Conservation (phyloP, 2,113 vertebrate species). For the Triplophysa rosa region DNA sequence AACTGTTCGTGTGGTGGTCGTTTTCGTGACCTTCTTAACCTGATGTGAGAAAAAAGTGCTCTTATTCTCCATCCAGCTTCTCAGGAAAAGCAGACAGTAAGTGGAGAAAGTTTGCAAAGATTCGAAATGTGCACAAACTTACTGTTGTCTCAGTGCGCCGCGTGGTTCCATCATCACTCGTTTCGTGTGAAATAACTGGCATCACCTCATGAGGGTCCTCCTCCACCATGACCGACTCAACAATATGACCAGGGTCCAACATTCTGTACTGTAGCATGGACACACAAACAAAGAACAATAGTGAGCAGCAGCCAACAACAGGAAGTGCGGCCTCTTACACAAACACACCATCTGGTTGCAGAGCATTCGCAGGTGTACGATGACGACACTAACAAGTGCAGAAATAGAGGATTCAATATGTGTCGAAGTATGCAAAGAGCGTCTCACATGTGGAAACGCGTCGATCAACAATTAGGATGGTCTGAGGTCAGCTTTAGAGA, state of each 20-base stretch:
- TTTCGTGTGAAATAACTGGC: slow-evolving; percentile 86
- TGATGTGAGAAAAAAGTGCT: slow-evolving; percentile 51
- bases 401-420: background rate
- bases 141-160: slow-evolving; percentile 91
- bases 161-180: slow-evolving; percentile 85
- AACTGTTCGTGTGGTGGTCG: slow-evolving; percentile 86
- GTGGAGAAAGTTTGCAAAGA: too few relatives aligned
- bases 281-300: slow-evolving; percentile 44
- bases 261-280: slow-evolving; percentile 78
- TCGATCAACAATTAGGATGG: background rate
- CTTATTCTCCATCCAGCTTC: background rate
- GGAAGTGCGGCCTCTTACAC: slow-evolving; percentile 13
- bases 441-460: background rate
- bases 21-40: slow-evolving; percentile 95
- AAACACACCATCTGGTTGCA: slow-evolving; percentile 13
- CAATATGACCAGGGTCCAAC: slow-evolving; percentile 88
- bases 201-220: slow-evolving; percentile 82
- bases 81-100: too few relatives aligned
- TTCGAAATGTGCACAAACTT: slow-evolving; percentile 24
- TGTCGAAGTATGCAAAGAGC: background rate
- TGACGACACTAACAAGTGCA: background rate
- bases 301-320: slow-evolving; percentile 17
- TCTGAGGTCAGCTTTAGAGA: background rate
- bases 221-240: slow-evolving; percentile 84
- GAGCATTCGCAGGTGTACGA: background rate